Evolutionary conservation across 2,797 vertebrate species (phyloP), one percentile per base, ranked within the genome.

Genomic region (Loriculus beryllinus): DNA sequence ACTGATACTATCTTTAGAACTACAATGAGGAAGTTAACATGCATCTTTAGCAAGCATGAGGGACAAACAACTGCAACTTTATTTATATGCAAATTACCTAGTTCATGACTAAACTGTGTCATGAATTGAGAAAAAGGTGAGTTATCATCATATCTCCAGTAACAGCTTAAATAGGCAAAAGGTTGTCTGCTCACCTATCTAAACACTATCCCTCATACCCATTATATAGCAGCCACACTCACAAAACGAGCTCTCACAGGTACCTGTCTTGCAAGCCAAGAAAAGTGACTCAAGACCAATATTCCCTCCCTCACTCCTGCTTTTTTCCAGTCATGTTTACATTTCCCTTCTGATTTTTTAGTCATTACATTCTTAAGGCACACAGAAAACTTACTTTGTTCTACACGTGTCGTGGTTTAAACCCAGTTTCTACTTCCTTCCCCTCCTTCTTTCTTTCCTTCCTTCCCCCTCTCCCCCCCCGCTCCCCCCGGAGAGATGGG

Each of bases 171-270:
- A 42, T 2, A 7, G 31, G 28, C 40, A 74, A 83, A 39, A 83
- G 35, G 25, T 20, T 12, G 33, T 16, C 48, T 29, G 10, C 15
- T 45, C 7, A 48, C 33, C 10, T 14, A 10, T 4, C 12, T 48
- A 62, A 40, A 33, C 6, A 19, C 21, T 8, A 47, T 3, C 37
- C 7, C 12, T 63, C 16, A 9, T 3, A 51, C 12, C 8, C 19
- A 7, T 26, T 28, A 25, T 2, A n/a, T 1, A 84, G 25, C 8
- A 21, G 23, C 22, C 40, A 47, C 0, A 1, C 35, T 57, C 12
- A 49, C 42, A 52, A 65, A 69, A 54, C 20, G 45, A 33, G 39
- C 7, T 62, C 35, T 39, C 35, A 77, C 12, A 64, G 75, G 47
- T 26, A 79, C 11, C 40, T 12, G 16, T 35, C 40, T 43, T 33